Base-by-base conservation (phyloP, 2,797 vertebrate species). In the Myripristis murdjan region DNA sequence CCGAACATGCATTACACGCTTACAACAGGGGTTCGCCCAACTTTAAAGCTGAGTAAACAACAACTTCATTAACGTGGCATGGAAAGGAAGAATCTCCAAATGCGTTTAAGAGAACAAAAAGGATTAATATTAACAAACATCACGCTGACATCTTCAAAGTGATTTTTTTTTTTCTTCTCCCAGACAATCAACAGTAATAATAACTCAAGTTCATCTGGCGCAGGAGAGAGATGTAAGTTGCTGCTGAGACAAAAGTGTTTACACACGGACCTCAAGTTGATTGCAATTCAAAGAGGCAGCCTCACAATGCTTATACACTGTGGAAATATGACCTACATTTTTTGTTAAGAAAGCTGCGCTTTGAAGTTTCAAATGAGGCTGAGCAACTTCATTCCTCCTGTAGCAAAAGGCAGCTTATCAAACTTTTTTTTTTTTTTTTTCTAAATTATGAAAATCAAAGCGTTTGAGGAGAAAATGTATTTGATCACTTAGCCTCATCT, bases 281-380 rank as follows among this genome's bases (percentile, higher is more conserved):
- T 93, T 95, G 91, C 83, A 86, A 95, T 95, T 96, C 93, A 93
- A 92, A 95, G 84, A 90, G 54, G 78, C 90, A 72, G 86, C 75
- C 79, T 93, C 92, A 82, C 89, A 94, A 92, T 94, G 78, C 89
- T 76, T 90, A 93, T 93, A 93, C 92, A 89, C 93, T 91, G 89
- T 89, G 89, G 90, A 94, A 95, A 94, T 79, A 65, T 92, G 90
- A 91, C 92, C 91, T 93, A 88, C 67, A 91, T n/a, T n/a, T 95
- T 94, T 84, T 92, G 90, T 91, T 90, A 90, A 84, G 75, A 82
- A 87, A 84, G 76, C 92, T 89, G 82, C 54, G 82, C 92, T 96
- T 96, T 96, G 92, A 95, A 94, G 92, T 94, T 67, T 66, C 70
- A 85, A 94, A 94, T 93, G 90, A 94, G 79, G 94, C 88, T 49